phyloP scores from a whole-genome alignment of 2,113 vertebrate genomes.

The Scopus umbretta region DNA sequence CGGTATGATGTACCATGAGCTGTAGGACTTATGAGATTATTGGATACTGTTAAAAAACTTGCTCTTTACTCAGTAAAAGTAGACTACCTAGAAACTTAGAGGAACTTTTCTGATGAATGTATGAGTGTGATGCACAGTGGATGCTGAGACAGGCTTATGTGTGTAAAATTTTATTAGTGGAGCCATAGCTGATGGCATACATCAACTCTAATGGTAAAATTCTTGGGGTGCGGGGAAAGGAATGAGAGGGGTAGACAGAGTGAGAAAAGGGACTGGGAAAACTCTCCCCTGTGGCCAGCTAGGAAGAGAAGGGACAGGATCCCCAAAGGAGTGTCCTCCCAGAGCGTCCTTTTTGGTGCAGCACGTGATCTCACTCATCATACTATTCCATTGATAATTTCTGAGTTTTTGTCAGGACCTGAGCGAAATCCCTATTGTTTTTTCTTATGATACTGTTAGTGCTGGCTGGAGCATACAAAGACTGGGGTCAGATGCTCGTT shows the following conservation, averaged over 20 bases:
- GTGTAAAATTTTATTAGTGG: neutral
- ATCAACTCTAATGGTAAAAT: neutral
- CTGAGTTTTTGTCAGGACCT: neutral
- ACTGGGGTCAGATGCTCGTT: neutral
- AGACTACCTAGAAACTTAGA: neutral
- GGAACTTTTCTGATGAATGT: neutral
- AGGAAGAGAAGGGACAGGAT: neutral
- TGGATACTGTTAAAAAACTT: neutral
- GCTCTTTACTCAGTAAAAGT: neutral
- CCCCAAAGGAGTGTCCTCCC: neutral
- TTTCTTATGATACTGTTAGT: neutral
- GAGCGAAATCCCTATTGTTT: neutral
- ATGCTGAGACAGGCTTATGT: neutral
- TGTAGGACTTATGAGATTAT: neutral
- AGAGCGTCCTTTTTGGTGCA: neutral
- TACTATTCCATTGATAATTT: no score
- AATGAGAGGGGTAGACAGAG: neutral
- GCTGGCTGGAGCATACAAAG: neutral
- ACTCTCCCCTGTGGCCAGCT: neutral
- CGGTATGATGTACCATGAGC: neutral
- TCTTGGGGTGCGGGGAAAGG: neutral
- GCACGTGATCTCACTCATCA: neutral
- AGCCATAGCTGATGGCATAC: neutral
- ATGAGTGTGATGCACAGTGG: neutral
- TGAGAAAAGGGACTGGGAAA: neutral